Conservation (phyloP, 2,797 vertebrate genomes). For the Cichlasoma orientale region DNA sequence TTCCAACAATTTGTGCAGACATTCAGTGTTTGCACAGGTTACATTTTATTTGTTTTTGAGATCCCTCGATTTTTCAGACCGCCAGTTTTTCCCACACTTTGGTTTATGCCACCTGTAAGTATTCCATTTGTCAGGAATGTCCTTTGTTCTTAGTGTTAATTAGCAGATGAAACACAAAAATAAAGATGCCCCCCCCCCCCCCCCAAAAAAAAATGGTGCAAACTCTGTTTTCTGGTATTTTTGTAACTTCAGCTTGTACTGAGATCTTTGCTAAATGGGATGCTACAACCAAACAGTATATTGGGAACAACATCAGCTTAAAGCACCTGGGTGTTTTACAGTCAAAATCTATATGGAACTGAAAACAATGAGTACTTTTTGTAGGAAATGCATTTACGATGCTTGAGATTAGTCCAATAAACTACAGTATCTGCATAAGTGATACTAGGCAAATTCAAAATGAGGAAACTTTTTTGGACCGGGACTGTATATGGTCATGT, state of each 20-base stretch:
- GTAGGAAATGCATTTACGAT: background rate
- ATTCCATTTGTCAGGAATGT: too few species aligned
- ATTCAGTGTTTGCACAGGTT: too few species aligned
- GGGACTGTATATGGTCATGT: conserved; percentile 17
- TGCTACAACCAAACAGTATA: too few species aligned
- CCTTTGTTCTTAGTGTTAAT: too few species aligned
- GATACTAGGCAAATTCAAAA: background rate
- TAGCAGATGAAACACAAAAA: too few species aligned
- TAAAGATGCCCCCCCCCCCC: background rate
- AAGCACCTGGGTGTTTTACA: background rate
- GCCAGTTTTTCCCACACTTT: too few species aligned
- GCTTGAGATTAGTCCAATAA: background rate
- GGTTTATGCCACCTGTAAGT: too few species aligned
- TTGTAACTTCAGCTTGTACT: background rate
- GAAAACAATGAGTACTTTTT: background rate
- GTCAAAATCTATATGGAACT: background rate
- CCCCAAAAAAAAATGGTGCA: background rate
- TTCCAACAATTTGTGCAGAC: too few species aligned
- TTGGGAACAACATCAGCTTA: background rate
- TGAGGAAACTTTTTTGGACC: conserved; percentile 15
- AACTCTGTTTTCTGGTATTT: background rate
- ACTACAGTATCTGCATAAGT: background rate
- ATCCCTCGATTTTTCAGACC: too few species aligned
- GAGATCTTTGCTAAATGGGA: background rate
- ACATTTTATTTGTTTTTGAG: too few species aligned